Base-by-base conservation (phyloP, 1,140 invertebrate genomes). In the Grapholita molesta region DNA sequence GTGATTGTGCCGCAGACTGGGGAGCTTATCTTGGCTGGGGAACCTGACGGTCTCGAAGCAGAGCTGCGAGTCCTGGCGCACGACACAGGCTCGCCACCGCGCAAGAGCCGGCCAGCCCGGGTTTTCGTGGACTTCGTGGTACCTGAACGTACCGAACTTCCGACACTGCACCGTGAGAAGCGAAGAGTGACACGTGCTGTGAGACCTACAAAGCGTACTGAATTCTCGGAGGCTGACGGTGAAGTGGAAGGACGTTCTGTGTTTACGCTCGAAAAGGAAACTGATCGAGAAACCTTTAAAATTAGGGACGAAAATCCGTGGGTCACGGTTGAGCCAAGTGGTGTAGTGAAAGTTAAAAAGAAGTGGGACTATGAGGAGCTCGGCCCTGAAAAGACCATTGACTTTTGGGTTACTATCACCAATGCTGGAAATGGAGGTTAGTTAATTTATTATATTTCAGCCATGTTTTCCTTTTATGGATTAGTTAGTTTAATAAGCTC, bases 281-380 rank as follows among this genome's bases (percentile, higher is more conserved):
- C 96, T 21, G 97, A 98, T 68, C 94, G 96, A 78, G 97, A 99
- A 86, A 97, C 96, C 8, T 99, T 98, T 86, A 98, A 98, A 92
- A 97, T 99, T 78, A 93, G 97, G 68, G 97, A 98, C 76, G 97
- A 98, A 88, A 98, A 97, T 92, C 95, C 96, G 55, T 99, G 97
- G 97, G 97, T 99, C 24, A 97, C 96, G 11, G 97, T 99, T 35
- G 97, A 97, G 85, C 94, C 96, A 6, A 98, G 97, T 91, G 97
- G 97, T 69, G 96, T 97, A 28, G 97, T 99, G 70, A 95, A 95
- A 78, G 97, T 99, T 35, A 98, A 98, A 91, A 97, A 98, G 94
- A 98, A 98, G 94, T 99, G 97, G 97, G 97, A 99, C 93, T 99
- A 97, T 89, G 98, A 99, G 84, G 97, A 98, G 80, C 89, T 99